Percentiles rank a stretch among this genome's conserved stretches.
Evolutionary conservation across 2,888 invertebrate species (phyloP).

Genomic region (Tenthredo distinguenda): DNA sequence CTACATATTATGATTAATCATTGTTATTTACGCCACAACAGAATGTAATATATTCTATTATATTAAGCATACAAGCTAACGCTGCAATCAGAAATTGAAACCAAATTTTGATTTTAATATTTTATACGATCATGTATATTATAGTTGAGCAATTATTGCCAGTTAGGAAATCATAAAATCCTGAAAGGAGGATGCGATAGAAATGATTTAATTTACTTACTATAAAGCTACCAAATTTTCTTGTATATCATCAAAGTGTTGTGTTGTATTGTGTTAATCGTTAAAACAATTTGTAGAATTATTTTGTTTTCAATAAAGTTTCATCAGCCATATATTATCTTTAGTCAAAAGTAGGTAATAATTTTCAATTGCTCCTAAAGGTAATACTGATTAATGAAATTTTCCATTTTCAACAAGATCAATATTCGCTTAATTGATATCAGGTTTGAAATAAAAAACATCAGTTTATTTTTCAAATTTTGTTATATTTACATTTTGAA

Average conservation of each 20-base stretch:
- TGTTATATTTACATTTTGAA: background rate
- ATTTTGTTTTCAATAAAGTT: slow-evolving; percentile 38
- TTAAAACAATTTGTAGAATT: slow-evolving; percentile 35
- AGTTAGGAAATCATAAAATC: background rate
- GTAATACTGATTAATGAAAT: background rate
- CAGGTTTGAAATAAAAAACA: background rate
- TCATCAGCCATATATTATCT: slow-evolving; percentile 20
- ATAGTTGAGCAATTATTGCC: background rate
- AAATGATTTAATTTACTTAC: slow-evolving; percentile 1
- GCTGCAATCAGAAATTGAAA: slow-evolving; percentile 2
- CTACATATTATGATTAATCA: slow-evolving; percentile 17
- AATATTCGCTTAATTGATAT: background rate
- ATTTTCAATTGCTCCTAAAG: background rate
- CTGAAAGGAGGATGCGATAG: background rate
- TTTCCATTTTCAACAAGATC: background rate
- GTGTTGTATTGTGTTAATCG: slow-evolving; percentile 35
- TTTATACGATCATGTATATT: slow-evolving; percentile 7
- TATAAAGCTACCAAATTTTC: background rate
- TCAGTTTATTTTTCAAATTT: background rate
- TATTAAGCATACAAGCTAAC: background rate
- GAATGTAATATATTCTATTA: slow-evolving; percentile 34
- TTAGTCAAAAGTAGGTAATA: background rate
- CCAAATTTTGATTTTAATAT: background rate
- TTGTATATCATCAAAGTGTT: background rate
- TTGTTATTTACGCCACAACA: slow-evolving; percentile 8